phyloP scores from a whole-genome alignment of 2,888 invertebrate genomes.

The Limnephilus rhombicus region DNA sequence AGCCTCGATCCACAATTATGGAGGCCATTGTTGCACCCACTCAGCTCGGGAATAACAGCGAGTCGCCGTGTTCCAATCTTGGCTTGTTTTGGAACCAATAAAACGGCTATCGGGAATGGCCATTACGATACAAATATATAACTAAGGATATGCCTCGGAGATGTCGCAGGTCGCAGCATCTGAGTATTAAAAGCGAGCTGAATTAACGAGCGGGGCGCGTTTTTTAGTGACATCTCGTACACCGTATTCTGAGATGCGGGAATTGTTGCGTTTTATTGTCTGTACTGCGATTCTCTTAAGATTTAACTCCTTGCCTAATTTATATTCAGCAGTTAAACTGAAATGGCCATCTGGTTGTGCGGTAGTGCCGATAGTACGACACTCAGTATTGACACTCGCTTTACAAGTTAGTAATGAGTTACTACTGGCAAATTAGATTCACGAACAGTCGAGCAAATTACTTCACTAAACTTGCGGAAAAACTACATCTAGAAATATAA shows the following conservation, averaged over 20 bases:
- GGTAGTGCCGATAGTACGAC: not conserved
- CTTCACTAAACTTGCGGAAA: not conserved
- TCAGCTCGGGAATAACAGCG: slow-evolving; percentile 43
- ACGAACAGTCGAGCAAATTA: not conserved
- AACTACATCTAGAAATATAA: not conserved
- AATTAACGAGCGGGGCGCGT: slow-evolving; percentile 53
- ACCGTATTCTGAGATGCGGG: slow-evolving; percentile 37
- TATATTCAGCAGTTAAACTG: slow-evolving; percentile 46
- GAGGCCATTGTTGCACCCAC: slow-evolving; percentile 57
- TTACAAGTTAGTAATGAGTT: slow-evolving; percentile 9
- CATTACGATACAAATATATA: slow-evolving; percentile 57
- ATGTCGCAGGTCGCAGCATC: slow-evolving; percentile 39
- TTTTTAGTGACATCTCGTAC: slow-evolving; percentile 53
- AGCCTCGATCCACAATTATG: slow-evolving; percentile 53
- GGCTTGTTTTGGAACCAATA: slow-evolving; percentile 59
- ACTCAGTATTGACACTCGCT: slow-evolving; percentile 1
- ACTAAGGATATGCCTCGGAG: slow-evolving; percentile 37
- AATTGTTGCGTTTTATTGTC: slow-evolving; percentile 50
- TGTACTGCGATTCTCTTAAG: slow-evolving; percentile 33
- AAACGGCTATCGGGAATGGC: slow-evolving; percentile 56
- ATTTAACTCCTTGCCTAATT: slow-evolving; percentile 50
- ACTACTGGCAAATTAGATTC: not conserved
- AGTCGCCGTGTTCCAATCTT: slow-evolving; percentile 55
- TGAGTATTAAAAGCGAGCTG: slow-evolving; percentile 50
- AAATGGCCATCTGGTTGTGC: slow-evolving; percentile 37